Evolutionary conservation across 2,113 vertebrate species (phyloP), one percentile per base, ranked within the genome.

Genomic region (Excalfactoria chinensis): DNA sequence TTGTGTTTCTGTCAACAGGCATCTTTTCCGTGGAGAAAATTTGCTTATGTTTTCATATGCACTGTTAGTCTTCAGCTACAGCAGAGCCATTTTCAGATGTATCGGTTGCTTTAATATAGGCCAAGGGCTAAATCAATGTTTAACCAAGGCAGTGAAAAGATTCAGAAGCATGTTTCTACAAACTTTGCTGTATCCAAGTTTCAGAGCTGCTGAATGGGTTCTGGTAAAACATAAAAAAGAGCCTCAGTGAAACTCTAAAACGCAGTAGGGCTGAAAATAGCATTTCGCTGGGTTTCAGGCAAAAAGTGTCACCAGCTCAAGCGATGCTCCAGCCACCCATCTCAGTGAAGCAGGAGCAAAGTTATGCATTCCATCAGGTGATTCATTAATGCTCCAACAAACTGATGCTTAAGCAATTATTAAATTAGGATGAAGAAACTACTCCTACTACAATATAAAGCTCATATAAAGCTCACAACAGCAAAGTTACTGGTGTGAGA

Each of bases 41-140:
- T 11, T 35, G 25, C 18, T 71, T 18, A 15, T 17, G 15, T 71
- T 85, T 28, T 60, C 30, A 32, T 19, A 23, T 6, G 66, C 32
- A 15, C 13, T 21, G 7, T 32, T 40, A 26, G 53, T 32, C 62
- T 34, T 44, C 51, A 67, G 71, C 37, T 67, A 81, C 35, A 67
- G 35, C 48, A 82, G 43, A 46, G 66, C 20, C 48, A 30, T 17
- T n/a, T 72, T 41, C 25, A 51, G 59, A 72, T 41, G 58, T 4
- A 68, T 5, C 0, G 0, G 44, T 1, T 43, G 53, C 20, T 72
- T 76, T 67, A 35, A 55, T 8, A 43, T 1, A 75, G 28, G 22
- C 23, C 46, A 41, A 71, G 23, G 23, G 46, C 63, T 84, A 76
- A 85, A 56, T 55, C 46, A 32, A 28, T 9, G 11, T 51, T 68